Base-by-base conservation (phyloP, 2,888 invertebrate species). In the Chelonus formosanus region DNA sequence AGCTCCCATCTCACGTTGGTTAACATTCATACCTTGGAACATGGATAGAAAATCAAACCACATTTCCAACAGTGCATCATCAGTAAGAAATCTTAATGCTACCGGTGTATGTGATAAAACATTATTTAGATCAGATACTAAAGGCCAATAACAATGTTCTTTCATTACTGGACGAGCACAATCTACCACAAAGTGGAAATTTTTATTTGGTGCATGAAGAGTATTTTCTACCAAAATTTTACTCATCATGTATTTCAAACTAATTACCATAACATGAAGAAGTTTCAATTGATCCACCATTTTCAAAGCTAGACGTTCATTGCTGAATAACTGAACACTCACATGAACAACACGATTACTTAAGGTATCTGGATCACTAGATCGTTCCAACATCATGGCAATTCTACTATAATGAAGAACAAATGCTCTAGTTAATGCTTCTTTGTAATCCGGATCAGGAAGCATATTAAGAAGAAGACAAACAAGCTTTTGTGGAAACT, bases 21-120 rank as follows among this genome's bases (percentile, higher is more conserved):
- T 98, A 59, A 97, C 93, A 86, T 98, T 98, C 97, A 98, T 98
- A 70, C 97, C 95, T 91, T 98, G 98, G 85, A 98, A 91, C 91
- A 95, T 92, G 4, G 94, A 91, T 31, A 98, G 87, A 83, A 98
- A 96, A 78, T 93, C 91, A 85, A 97, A 95, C 98, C 98, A 98
- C 92, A 96, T 93, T 77, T 94, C 92, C 52, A 97, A 89, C n/a
- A 98, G 88, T 69, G 91, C 90, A 79, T 93, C 92, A 80, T 97
- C 95, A 60, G 91, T 90, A 85, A 98, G 88, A 81, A 98, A 97
- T 80, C 93, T 90, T 74, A 95, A 85, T 10, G 97, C 97, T 3
- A 98, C 95, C 10, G 94, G 93, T 78, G 91, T 90, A 81, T 98
- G 98, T 0, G 96, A 95, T 10, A 98, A 87, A 60, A 98, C 94